Conservation (phyloP, 2,888 invertebrate species). For the Metopia argyrocephala region DNA sequence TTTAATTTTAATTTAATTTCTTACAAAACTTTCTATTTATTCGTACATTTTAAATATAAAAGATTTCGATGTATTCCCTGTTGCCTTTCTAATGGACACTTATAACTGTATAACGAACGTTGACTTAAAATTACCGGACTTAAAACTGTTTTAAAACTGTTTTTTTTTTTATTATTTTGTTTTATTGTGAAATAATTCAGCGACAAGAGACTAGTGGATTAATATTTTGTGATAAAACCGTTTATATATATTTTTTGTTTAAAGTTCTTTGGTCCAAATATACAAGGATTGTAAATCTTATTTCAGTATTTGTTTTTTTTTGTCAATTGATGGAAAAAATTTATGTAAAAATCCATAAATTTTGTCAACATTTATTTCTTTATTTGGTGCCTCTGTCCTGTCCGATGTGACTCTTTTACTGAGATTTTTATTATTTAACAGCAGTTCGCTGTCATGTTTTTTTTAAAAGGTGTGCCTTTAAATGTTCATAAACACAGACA, state of each 20-base stretch:
- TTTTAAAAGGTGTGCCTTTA: neutral
- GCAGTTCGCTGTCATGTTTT: neutral
- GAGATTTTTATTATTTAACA: neutral
- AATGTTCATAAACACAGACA: neutral
- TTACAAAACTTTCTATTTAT: too few relatives aligned
- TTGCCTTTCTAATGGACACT: too few relatives aligned
- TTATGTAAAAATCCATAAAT: conserved; percentile 28
- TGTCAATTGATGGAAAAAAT: conserved; percentile 7
- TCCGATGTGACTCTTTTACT: neutral
- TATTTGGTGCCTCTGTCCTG: neutral
- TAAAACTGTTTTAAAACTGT: neutral
- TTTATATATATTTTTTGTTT: neutral
- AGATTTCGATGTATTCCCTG: too few relatives aligned
- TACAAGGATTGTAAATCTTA: conserved; percentile 2
- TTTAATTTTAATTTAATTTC: too few relatives aligned
- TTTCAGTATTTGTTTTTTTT: neutral
- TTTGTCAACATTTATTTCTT: neutral
- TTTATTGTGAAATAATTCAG: conserved; percentile 5
- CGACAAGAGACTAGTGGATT: neutral
- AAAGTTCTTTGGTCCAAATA: neutral
- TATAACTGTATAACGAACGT: too few relatives aligned
- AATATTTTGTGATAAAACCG: neutral
- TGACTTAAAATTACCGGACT: neutral
- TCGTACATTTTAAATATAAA: too few relatives aligned
- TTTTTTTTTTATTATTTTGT: neutral